A percentile compares a stretch with the other conserved stretches of the same genome.
phyloP scores from a whole-genome alignment of 2,888 invertebrate species.

The Chorisops tibialis region DNA sequence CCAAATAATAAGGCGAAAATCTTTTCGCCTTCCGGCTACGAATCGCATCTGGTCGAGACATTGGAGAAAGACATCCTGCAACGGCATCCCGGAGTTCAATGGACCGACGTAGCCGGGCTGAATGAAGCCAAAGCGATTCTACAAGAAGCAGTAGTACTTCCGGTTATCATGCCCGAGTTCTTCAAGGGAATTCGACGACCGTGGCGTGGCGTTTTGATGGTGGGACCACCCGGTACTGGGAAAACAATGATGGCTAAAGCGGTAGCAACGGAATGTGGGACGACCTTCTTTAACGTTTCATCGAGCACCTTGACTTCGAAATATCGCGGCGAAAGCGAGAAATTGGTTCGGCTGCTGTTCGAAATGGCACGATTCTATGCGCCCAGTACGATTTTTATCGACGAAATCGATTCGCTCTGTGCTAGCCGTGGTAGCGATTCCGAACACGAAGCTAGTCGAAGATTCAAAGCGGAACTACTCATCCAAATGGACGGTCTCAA shows the following conservation, averaged over 20 bases:
- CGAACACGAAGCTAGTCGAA: conserved; percentile 81
- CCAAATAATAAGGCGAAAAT: conserved; percentile 49
- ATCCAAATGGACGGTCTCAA: conserved; percentile 88
- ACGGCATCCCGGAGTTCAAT: conserved; percentile 76
- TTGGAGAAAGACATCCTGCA: conserved; percentile 81
- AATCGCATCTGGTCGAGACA: conserved; percentile 73
- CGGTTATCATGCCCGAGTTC: conserved; percentile 83
- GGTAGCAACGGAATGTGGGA: conserved; percentile 84
- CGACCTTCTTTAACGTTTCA: conserved; percentile 85
- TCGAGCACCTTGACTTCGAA: conserved; percentile 84
- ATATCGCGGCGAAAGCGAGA: conserved; percentile 88
- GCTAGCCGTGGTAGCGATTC: conserved; percentile 78
- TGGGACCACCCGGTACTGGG: conserved; percentile 66
- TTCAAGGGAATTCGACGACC: conserved; percentile 82
- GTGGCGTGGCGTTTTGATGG: conserved; percentile 58
- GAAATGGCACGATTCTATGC: conserved; percentile 88
- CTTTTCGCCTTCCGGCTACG: conserved; percentile 70
- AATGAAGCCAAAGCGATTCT: conserved; percentile 72
- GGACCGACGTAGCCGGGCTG: conserved; percentile 73
- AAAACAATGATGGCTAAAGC: conserved; percentile 82
- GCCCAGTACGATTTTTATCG: conserved; percentile 86
- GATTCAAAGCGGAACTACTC: conserved; percentile 83
- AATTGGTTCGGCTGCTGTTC: conserved; percentile 78
- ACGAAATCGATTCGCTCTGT: conserved; percentile 85
- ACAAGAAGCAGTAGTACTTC: conserved; percentile 84